phyloP scores from a whole-genome alignment of 2,113 vertebrate species.

The Corythoichthys intestinalis region DNA sequence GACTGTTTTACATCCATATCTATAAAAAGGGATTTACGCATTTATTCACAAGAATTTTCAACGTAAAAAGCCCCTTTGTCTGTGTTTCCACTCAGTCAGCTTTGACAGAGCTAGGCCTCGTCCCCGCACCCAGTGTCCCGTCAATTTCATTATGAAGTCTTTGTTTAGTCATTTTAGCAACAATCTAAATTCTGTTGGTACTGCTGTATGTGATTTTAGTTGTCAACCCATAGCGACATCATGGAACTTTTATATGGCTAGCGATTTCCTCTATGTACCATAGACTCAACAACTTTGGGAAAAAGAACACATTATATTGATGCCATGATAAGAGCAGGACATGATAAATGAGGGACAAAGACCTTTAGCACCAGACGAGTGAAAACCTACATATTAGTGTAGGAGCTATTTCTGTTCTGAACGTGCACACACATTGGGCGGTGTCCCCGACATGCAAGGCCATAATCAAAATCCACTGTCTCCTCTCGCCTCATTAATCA shows the following conservation, averaged over 20 bases:
- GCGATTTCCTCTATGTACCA: conserved; percentile 30
- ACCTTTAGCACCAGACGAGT: conserved; percentile 37
- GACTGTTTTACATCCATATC: too few relatives aligned
- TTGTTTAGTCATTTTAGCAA: conserved; percentile 22
- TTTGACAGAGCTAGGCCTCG: too few relatives aligned
- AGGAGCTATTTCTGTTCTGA: conserved; percentile 46
- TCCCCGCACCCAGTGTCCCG: too few relatives aligned
- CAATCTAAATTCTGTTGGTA: conserved; percentile 6
- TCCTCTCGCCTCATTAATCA: conserved; percentile 43
- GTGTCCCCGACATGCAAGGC: conserved; percentile 37
- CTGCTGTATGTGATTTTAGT: conserved; percentile 13
- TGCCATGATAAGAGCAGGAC: conserved; percentile 41
- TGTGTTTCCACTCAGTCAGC: too few relatives aligned
- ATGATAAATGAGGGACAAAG: conserved; percentile 36
- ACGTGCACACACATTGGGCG: conserved; percentile 34
- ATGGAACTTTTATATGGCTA: conserved; percentile 46
- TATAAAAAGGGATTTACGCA: too few relatives aligned
- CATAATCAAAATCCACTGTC: conserved; percentile 52
- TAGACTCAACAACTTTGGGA: neutral
- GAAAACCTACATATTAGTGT: conserved; percentile 39
- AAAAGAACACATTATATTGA: conserved; percentile 49
- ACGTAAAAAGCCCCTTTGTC: too few relatives aligned
- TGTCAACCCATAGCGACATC: conserved; percentile 36
- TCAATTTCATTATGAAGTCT: too few relatives aligned
- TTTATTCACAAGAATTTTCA: too few relatives aligned